phyloP scores from a whole-genome alignment of 2,888 invertebrate genomes.

The Cheilosia variabilis region DNA sequence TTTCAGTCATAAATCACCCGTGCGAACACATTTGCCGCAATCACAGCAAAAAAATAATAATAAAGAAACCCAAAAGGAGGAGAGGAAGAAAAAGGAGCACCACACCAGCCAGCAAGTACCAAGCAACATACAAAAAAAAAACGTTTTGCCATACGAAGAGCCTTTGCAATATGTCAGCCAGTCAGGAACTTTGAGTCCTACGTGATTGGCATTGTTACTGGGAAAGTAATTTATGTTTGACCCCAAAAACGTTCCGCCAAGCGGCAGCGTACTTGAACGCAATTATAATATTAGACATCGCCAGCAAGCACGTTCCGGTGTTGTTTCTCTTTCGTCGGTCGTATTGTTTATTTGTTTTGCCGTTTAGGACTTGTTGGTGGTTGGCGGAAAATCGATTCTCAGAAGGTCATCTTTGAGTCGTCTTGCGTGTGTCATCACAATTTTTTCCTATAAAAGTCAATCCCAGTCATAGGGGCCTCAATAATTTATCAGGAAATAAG shows the following conservation, averaged over 20 bases:
- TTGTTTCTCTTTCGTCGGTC: constrained; percentile 38
- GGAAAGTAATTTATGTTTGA: constrained; percentile 73
- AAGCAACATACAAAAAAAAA: constrained; percentile 2
- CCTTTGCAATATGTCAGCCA: constrained; percentile 69
- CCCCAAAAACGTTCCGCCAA: constrained; percentile 63
- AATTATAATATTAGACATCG: constrained; percentile 71
- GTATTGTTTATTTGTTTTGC: constrained; percentile 14
- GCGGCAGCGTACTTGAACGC: constrained; percentile 57
- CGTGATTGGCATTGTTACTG: constrained; percentile 74
- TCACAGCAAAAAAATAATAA: constrained; percentile 42
- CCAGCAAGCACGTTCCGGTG: constrained; percentile 58
- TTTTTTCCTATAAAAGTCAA: not conserved
- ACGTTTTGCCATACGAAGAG: constrained; percentile 29
- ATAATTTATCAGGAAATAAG: not conserved
- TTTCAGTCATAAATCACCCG: constrained; percentile 70
- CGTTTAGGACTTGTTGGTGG: constrained; percentile 23
- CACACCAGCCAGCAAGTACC: not conserved
- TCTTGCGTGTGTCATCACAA: not conserved
- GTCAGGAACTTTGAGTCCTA: constrained; percentile 68
- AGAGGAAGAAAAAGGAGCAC: not conserved
- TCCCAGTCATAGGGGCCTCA: not conserved
- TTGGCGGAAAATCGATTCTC: constrained; percentile 42
- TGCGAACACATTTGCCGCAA: constrained; percentile 70
- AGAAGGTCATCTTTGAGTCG: constrained; percentile 13
- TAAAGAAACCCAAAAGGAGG: not conserved